Base-by-base conservation (phyloP, 1,140 invertebrate species). In the Drosophila ogumai region DNA sequence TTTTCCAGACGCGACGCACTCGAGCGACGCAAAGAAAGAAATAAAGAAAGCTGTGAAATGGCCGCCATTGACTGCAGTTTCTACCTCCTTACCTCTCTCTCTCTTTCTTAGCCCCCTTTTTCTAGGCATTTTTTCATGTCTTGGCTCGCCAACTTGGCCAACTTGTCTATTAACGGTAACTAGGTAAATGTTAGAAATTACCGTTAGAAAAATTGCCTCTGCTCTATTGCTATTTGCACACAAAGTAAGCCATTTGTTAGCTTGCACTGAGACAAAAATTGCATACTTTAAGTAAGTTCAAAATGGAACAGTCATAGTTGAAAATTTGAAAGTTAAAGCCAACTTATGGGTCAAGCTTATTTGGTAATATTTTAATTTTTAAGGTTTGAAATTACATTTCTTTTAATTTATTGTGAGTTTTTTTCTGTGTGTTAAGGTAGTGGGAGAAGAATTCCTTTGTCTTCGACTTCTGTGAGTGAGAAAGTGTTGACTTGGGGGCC, bases 81-180 rank as follows among this genome's bases (percentile, higher is more conserved):
- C n/a, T 3, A 7, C 28, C 47, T 31, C 40, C 46, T 6, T 36
- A 1, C 25, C 41, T 8, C n/a, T 12, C 49, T 5, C 57, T 10
- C 13, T 41, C 31, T 13, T 32, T 41, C n/a, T 50, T 36, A 43
- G 36, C 34, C 57, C 19, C 56, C 40, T 25, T 63, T 49, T 19
- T 46, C 60, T 52, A 66, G 60, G 57, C 76, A 82, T 82, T 82
- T 87, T 79, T 87, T 73, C 75, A 88, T 84, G 82, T 79, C 79
- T 82, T 82, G 74, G 67, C 61, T 75, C 66, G 84, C 75, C 72
- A 87, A 87, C 85, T 90, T 88, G 85, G 86, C 85, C 86, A 90
- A 90, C 69, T 81, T 90, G 86, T 86, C 85, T 90, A 90, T 85
- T 90, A 90, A 90, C 85, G 85, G 85, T 90, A 90, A 90, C 85